These are phyloP conservation scores for Sympetrum striolatum DNA, from an alignment of 2,888 invertebrate species.

Conservation along the genomic window DNA sequence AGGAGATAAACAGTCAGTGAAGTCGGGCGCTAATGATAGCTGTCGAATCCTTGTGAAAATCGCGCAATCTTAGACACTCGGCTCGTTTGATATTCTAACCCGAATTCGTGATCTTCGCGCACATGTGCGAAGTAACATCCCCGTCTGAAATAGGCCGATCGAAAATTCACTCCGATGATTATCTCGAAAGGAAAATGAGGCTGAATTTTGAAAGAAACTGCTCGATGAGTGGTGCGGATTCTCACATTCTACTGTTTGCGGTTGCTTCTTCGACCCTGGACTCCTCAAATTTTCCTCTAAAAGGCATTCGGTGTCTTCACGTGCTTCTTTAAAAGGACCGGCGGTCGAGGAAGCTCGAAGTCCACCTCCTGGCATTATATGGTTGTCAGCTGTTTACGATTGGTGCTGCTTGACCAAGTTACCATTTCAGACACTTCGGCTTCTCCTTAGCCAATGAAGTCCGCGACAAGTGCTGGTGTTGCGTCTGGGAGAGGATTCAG, in stretches of 20 bases:
- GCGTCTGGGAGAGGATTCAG: not conserved
- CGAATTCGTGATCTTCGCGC: no score
- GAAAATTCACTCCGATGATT: no score
- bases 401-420: not conserved
- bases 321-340: not conserved
- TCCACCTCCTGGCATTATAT: not conserved
- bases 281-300: not conserved
- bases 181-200: no score
- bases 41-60: no score
- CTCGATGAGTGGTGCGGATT: no score
- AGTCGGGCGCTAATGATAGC: no score
- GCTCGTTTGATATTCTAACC: no score
- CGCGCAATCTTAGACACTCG: no score
- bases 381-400: not conserved
- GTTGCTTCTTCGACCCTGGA: not conserved
- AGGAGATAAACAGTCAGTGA: no score
- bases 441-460: not conserved
- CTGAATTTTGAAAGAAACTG: no score
- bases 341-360: not conserved
- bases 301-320: not conserved
- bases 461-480: not conserved
- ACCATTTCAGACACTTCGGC: not conserved
- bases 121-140: no score
- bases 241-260: not conserved
- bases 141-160: no score